Evolutionary conservation across 2,888 invertebrate genomes (phyloP), one percentile per base, ranked within the genome.

Genomic region (Glaucopsyche alexis): DNA sequence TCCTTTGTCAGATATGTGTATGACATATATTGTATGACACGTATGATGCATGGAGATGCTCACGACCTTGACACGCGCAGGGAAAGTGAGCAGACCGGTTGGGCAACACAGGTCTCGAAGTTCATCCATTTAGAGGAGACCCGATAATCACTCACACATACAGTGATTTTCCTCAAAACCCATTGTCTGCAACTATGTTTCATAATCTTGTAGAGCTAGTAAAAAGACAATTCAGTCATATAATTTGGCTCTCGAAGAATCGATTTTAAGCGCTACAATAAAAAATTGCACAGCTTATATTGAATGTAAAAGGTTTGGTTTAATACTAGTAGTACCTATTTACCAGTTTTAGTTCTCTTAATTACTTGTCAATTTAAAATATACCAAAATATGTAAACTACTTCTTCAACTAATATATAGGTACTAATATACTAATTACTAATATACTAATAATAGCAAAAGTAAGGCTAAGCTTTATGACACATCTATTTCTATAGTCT

Each of bases 81-180:
- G 85, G 92, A 93, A 93, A 93, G 92, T 92, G 88, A 88, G 87
- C 87, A 78, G 83, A 87, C 91, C 84, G 86, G 90, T 90, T 89
- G 83, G 80, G 84, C 84, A 90, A 91, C 81, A 49, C 74, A 77
- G 79, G 82, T 77, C 64, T 74, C 76, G 74, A 73, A 74, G 75
- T 74, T 73, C 73, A 76, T 75, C 75, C 75, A 74, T 73, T 76
- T 73, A 75, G 75, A 75, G 72, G 76, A 72, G 60, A 73, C 45
- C 16, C 19, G 67, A 67, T 72, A 69, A 72, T 55, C 50, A 16
- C 52, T 65, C 50, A n/a, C 50, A 64, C 45, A 72, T 47, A 52
- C 67, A 29, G 29, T 40, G 49, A 6, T 50, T 72, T 72, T 69
- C 50, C 72, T 52, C 47, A 69, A 69, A 69, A 45, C 19, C 55